phyloP scores from a whole-genome alignment of 2,113 vertebrate species.

The Corvus moneduloides region DNA sequence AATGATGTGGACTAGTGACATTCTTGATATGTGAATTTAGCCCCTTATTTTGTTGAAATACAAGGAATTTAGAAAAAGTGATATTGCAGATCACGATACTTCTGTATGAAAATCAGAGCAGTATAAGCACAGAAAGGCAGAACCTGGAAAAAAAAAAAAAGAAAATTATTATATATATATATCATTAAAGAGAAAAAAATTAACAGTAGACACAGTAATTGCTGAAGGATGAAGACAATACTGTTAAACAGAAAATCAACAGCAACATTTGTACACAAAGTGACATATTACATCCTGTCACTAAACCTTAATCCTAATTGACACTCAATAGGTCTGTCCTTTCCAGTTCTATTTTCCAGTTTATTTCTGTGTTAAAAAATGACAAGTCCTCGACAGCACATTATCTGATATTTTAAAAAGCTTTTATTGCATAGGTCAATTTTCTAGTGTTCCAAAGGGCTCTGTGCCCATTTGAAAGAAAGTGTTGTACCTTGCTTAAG shows the following conservation, averaged over 20 bases:
- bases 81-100: background rate
- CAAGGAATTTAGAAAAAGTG: background rate
- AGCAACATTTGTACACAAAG: slow-evolving; percentile 19
- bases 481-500: background rate
- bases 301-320: slow-evolving; percentile 4
- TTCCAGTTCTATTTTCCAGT: background rate
- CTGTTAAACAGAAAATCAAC: slow-evolving; percentile 38
- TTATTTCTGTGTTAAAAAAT: background rate
- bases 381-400: background rate
- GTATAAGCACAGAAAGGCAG: background rate
- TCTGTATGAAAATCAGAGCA: background rate
- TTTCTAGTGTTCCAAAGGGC: background rate
- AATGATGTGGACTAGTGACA: background rate
- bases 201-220: background rate
- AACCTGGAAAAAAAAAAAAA: background rate
- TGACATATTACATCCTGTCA: background rate
- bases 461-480: background rate
- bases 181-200: background rate
- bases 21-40: background rate
- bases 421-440: background rate
- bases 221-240: background rate
- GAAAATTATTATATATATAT: background rate
- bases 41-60: background rate
- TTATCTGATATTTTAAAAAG: background rate
- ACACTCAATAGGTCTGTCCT: background rate